Base-by-base conservation (phyloP, 2,797 vertebrate genomes). In the Rhinatrema bivittatum region DNA sequence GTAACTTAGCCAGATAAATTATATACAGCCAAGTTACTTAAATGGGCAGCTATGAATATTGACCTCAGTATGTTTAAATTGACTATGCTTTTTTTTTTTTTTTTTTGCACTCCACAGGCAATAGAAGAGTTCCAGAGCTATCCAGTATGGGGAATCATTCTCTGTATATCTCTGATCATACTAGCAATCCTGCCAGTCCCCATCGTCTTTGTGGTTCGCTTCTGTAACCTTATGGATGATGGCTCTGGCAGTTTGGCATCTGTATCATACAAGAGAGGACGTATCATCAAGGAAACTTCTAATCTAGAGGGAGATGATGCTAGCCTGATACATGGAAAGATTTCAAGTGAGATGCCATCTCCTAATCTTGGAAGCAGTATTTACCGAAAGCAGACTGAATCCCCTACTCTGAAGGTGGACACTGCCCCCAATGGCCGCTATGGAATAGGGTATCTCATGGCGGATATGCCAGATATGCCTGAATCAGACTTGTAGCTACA, bases 371-470 rank as follows among this genome's bases (percentile, higher is more conserved):
- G 87, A 55, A 91, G 91, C 71, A 89, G 75, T 54, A 93, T 91
- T 43, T 92, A 93, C 70, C 79, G 91, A 32, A 94, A 94, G 57
- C 91, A 89, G 72, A 85, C 82, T 46, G 77, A 81, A 5, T 85
- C 85, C 2, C 76, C 77, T 3, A 56, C 60, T 18, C 60, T 79
- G 4, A 79, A 81, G 2, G 47, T 30, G 3, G 88, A 93, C 56
- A 84, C 86, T 1, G 86, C 88, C 25, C 88, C 93, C 27, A 97
- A 99, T 9, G 93, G 94, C 38, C 90, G 89, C 16, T 93, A 92
- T 1, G 90, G 91, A 21, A 91, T 96, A 8, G 93, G 93, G 11
- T 97, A 97, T 65, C 50, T 94, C 65, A 93, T 97, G 90, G 85
- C 89, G 24, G 91, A 94, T 57, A 81, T 90, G 80, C 87, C 89